phyloP scores from a whole-genome alignment of 2,113 vertebrate genomes.

The Periophthalmus modestus region DNA sequence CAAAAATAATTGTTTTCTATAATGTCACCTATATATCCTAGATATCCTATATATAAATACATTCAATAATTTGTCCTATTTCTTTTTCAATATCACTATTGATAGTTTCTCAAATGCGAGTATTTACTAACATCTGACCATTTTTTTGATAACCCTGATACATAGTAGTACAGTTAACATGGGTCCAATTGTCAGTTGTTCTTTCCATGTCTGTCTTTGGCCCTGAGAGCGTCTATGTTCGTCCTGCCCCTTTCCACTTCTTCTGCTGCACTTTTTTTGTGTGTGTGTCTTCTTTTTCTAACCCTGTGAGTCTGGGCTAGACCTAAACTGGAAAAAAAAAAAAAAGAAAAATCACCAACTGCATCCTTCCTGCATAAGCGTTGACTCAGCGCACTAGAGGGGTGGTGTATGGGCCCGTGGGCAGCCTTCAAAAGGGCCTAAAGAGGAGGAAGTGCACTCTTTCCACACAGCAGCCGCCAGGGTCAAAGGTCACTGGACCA shows the following conservation, averaged over 20 bases:
- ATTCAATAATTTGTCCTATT: too few species aligned
- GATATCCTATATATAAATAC: too few species aligned
- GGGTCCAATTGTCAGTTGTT: conserved; percentile 9
- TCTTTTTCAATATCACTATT: too few species aligned
- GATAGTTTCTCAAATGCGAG: too few species aligned
- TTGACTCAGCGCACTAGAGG: conserved; percentile 70
- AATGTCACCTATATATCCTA: too few species aligned
- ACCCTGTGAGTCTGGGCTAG: conserved; percentile 30
- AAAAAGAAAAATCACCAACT: conserved; percentile 64
- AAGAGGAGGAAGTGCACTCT: conserved; percentile 60
- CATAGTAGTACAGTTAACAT: background rate
- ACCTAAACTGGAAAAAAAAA: background rate
- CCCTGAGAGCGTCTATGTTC: conserved; percentile 2
- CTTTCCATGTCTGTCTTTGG: conserved; percentile 14
- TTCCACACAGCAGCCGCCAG: conserved; percentile 51
- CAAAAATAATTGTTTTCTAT: too few species aligned
- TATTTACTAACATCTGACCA: too few species aligned
- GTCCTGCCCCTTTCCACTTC: conserved; percentile 44
- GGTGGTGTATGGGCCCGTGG: conserved; percentile 27
- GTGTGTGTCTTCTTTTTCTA: conserved; percentile 13
- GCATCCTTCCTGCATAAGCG: conserved; percentile 76
- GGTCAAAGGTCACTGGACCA: conserved; percentile 49
- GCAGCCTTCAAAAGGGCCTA: conserved; percentile 13
- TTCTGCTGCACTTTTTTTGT: conserved; percentile 30
- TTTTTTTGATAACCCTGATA: too few species aligned